Percentiles rank a stretch among this genome's conserved stretches.
Evolutionary conservation across 2,888 invertebrate species (phyloP).

Genomic region (Rhaphigaster nebulosa): DNA sequence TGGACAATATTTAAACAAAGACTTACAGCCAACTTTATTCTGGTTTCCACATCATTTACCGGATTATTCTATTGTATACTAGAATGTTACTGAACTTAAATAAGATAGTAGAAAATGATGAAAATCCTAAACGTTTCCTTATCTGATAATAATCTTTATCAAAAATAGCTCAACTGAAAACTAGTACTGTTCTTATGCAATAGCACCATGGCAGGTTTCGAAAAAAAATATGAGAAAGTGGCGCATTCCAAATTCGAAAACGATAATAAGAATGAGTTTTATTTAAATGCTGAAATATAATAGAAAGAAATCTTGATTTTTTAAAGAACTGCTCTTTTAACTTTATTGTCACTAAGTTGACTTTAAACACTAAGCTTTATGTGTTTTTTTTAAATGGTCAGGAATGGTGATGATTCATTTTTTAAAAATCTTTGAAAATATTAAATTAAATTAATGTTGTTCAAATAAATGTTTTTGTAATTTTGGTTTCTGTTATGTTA

Average conservation of each 20-base stretch:
- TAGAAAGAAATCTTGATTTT: background rate
- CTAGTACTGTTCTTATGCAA: background rate
- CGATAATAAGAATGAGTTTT: background rate
- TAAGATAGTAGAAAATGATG: background rate
- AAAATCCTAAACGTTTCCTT: background rate
- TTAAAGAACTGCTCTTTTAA: background rate
- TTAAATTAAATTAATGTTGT: background rate
- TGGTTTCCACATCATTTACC: background rate
- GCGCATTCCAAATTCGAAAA: conserved; percentile 8
- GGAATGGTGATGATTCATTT: background rate
- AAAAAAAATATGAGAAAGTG: background rate
- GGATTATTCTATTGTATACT: background rate
- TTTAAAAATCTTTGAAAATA: background rate
- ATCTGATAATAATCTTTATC: background rate
- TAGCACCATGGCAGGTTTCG: background rate
- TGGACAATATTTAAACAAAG: no score
- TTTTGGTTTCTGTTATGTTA: background rate
- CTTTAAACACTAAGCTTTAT: background rate
- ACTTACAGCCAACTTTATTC: no score
- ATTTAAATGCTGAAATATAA: background rate
- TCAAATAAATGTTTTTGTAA: background rate
- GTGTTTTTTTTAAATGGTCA: background rate
- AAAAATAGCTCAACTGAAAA: background rate
- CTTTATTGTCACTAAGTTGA: background rate
- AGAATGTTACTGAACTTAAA: background rate